These are phyloP conservation scores for Cyprinodon variegatus DNA, from an alignment of 2,113 vertebrate species.

Conservation along the genomic window DNA sequence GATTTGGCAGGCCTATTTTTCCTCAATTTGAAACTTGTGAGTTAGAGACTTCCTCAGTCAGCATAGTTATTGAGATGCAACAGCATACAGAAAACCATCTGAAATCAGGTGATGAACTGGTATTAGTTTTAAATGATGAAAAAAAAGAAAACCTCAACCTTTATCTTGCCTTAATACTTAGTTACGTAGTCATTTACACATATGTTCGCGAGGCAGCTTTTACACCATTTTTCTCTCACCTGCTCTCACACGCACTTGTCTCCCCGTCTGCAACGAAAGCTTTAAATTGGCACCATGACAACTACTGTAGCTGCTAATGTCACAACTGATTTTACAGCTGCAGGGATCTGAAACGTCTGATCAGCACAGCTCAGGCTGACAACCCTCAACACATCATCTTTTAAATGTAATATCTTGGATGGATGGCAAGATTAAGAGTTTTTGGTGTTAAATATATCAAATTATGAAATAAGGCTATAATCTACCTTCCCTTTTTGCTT, in stretches of 20 bases:
- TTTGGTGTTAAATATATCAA: neutral
- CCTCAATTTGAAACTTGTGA: slow-evolving; percentile 26
- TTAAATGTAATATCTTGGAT: slow-evolving; percentile 12
- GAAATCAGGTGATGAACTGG: slow-evolving; percentile 16
- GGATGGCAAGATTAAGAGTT: neutral
- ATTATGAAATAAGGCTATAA: neutral
- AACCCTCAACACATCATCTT: slow-evolving; percentile 14
- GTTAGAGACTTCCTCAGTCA: slow-evolving; percentile 13
- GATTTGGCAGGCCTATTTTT: slow-evolving; percentile 14
- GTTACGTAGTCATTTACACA: slow-evolving; percentile 25
- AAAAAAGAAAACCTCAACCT: slow-evolving; percentile 9
- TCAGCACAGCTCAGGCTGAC: slow-evolving; percentile 19
- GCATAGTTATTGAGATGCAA: neutral
- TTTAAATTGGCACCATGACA: slow-evolving; percentile 40
- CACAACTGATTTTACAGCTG: slow-evolving; percentile 29
- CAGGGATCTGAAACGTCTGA: slow-evolving; percentile 22
- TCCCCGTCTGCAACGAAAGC: slow-evolving; percentile 18
- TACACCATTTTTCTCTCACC: slow-evolving; percentile 21
- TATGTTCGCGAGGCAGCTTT: slow-evolving; percentile 5
- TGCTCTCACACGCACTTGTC: slow-evolving; percentile 7
- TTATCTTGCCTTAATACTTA: slow-evolving; percentile 6
- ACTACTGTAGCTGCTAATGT: slow-evolving; percentile 33
- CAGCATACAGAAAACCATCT: slow-evolving; percentile 5
- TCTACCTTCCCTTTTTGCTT: neutral
- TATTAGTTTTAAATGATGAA: slow-evolving; percentile 1